These are phyloP conservation scores for Acanthopleura granulata DNA, from an alignment of 2,888 invertebrate species.

Conservation along the genomic window DNA sequence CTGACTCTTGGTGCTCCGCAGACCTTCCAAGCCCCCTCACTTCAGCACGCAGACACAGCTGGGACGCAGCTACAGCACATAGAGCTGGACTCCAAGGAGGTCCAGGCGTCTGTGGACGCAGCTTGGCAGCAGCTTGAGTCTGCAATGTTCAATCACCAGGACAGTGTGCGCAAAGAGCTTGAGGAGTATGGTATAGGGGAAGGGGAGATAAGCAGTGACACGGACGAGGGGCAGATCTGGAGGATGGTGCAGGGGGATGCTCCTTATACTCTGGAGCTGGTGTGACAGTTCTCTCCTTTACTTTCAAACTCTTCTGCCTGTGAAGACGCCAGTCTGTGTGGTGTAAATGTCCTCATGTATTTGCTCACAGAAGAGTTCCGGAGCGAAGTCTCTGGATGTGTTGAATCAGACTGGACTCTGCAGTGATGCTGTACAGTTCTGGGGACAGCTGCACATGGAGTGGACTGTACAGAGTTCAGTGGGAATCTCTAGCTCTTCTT, in stretches of 20 bases:
- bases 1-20: neutral
- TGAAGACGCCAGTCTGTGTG: no score
- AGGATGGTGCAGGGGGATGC: conserved; percentile 52
- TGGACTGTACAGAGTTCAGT: no score
- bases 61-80: no score
- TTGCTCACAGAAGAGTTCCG: no score
- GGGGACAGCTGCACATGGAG: no score
- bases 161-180: conserved; percentile 39
- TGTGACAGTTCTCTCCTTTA: conserved; percentile 24
- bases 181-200: conserved; percentile 54
- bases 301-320: no score
- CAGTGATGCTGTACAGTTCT: no score
- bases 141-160: conserved; percentile 44
- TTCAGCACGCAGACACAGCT: neutral
- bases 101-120: neutral
- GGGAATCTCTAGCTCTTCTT: no score
- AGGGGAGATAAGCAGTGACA: conserved; percentile 49
- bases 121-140: conserved; percentile 51
- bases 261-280: conserved; percentile 51
- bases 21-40: neutral
- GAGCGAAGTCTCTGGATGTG: no score
- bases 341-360: no score
- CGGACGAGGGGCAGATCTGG: conserved; percentile 58
- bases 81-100: no score
- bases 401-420: no score